Base-by-base conservation (phyloP, 1,140 invertebrate genomes). In the Macrotrachela quadricornifera region DNA sequence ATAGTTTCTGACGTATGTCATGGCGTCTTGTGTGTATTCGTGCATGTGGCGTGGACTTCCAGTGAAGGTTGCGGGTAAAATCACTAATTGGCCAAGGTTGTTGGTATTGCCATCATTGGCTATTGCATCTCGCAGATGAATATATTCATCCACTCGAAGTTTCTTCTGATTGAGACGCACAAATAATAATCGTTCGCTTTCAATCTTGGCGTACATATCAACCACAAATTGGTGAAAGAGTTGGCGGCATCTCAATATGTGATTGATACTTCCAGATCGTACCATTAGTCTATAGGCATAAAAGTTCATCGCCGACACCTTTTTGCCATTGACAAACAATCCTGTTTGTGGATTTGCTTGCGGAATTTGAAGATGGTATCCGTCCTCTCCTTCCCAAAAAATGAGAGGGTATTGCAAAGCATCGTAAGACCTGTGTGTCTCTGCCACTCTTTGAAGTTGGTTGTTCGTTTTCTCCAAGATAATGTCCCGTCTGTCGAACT, bases 1-100 rank as follows among this genome's bases (percentile, higher is more conserved):
- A 62, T 63, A 70, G 37, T 60, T 52, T 10, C 68, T 59, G 10
- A 75, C 73, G 59, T 73, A 75, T 6, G 64, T 58, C 63, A 74
- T 69, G 1, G 68, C 65, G 62, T 75, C 71, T 59, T 72, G 69
- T 36, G 59, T 61, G 43, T 67, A 64, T 57, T 74, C 67, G 44
- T 72, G 63, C 65, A 70, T 71, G 47, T 65, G 54, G 41, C 70
- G 57, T 49, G 67, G 68, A 54, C 68, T 60, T 9, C 66, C 66
- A 13, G 54, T 58, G 57, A 63, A 71, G 6, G 59, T 54, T 14
- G 59, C 66, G 13, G 72, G 70, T 10, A 74, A 57, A 57, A 73
- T 71, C 0, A 66, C 56, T 52, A 61, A 55, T 57, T 60, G 54
- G 36, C 68, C 67, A 41, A 69, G 15, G 46, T 49, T 53, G n/a